Base-by-base conservation (phyloP, 2,797 vertebrate species). In the Pangasius mekongensis region DNA sequence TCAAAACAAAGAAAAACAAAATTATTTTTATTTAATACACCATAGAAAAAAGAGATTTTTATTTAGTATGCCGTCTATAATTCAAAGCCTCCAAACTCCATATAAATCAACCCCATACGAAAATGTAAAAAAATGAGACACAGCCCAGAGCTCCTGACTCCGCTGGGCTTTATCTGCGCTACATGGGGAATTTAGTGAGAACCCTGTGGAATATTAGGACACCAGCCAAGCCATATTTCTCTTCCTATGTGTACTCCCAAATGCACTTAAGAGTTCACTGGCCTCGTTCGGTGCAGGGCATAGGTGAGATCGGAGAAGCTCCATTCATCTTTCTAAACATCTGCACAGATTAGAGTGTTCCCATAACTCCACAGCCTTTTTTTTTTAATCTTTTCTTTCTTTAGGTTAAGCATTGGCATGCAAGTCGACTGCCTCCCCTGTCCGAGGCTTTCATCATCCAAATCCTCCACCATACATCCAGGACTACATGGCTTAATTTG, bases 221-320 rank as follows among this genome's bases (percentile, higher is more conserved):
- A 91, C 93, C 89, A 64, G 43, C 58, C 80, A 58, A 83, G 39
- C 49, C 33, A 60, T 88, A 92, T 91, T 91, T 88, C 92, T 93
- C 93, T 93, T 90, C 89, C 36, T 30, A 18, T 74, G 78, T 18
- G 43, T 71, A 82, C 93, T 91, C 89, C 90, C 77, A 91, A 93
- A 93, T 91, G 93, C 95, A 94, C 90, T 92, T 89, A 67, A 91
- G 90, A 93, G 94, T 93, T 95, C 94, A 94, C 60, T 3, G 20
- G 82, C 56, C 89, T 62, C 82, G 83, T 88, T 90, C 89, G 89
- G 89, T 30, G 85, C 52, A 87, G 73, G 76, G 16, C 67, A 86
- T 62, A 91, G 91, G 89, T 91, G 84, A 83, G 36, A 62, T 43
- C 27, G 85, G 73, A 89, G 85, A 69, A 49, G 3, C 56, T 88